Evolutionary conservation across 2,797 vertebrate genomes (phyloP), one percentile per base, ranked within the genome.

Genomic region (Muraenolepis orangiensis): DNA sequence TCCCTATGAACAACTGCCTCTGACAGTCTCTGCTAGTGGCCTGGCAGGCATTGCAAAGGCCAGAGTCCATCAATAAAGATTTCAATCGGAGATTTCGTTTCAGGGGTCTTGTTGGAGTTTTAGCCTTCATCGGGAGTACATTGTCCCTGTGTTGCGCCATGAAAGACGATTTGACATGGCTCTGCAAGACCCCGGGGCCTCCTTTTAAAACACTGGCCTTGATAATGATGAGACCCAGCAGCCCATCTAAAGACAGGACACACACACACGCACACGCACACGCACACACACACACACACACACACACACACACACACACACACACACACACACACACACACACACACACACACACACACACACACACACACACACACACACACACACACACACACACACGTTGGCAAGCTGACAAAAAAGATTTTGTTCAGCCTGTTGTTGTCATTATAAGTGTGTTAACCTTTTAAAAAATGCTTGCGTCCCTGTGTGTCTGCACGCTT

Each of bases 91-190:
- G 78, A 64, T 80, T 81, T 78, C 76, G 74, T 75, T 76, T 72
- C 70, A 42, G 76, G n/a, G n/a, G 75, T 76, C 32, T 80, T 74
- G 74, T 78, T 72, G 82, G 72, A 77, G 81, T 75, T 34, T 78
- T 74, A 70, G 70, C 80, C 78, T 73, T 34, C 51, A 61, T 61
- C 10, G 30, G 76, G 78, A 81, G 61, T 46, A 36, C 81, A 73
- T 76, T 74, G 66, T 51, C 67, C 76, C 68, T 34, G 0, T 28
- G 74, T 40, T 76, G 70, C 75, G 80, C 81, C 82, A 75, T 90
- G 86, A 87, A 89, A 91, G 80, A 72, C 77, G 83, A 91, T 89
- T 90, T 85, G 79, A 70, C 74, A 72, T 61, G 70, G 80, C 81
- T 84, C 86, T 85, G 76, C 82, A 71, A 78, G 79, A 42, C 7